Evolutionary conservation across 92 coral and sea anemone genomes (phyloP).

Genomic region (Parazoanthus atlanticus): DNA sequence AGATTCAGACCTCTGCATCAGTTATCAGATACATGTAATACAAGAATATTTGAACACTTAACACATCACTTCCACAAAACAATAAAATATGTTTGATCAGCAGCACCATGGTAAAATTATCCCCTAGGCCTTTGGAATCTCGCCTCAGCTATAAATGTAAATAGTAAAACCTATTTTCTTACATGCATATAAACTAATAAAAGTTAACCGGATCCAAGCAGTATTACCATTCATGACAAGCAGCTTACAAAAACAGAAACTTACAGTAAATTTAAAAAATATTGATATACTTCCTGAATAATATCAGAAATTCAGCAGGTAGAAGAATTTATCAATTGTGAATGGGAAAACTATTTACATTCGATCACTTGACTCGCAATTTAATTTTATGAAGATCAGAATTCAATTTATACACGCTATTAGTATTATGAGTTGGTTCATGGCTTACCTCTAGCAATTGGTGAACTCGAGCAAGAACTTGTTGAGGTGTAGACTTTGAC

Average conservation of each 20-base stretch:
- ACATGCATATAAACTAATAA: too few relatives aligned
- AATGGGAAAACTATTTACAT: not conserved
- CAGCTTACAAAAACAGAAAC: not conserved
- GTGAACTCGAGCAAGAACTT: conserved; percentile 94
- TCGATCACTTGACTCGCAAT: not conserved
- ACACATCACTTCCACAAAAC: not conserved
- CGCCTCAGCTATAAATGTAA: not conserved
- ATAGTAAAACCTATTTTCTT: not conserved
- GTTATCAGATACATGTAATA: not conserved
- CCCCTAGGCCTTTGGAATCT: not conserved
- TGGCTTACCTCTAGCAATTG: conserved; percentile 78
- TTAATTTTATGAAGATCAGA: not conserved
- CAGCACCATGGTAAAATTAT: not conserved
- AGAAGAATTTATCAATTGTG: not conserved
- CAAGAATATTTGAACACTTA: not conserved
- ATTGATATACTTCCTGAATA: not conserved
- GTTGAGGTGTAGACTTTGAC: conserved; percentile 85
- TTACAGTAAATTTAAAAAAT: not conserved
- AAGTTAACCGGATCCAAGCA: not conserved
- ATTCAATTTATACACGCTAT: not conserved
- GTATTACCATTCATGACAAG: too few relatives aligned
- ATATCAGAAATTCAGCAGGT: conserved; percentile 20
- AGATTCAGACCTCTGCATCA: not conserved
- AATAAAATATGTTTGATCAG: not conserved
- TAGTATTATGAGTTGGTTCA: not conserved